A percentile compares a stretch with the other conserved stretches of the same genome.
phyloP scores from a whole-genome alignment of 1,140 invertebrate genomes.

The Hyposmocoma kahamanoa region DNA sequence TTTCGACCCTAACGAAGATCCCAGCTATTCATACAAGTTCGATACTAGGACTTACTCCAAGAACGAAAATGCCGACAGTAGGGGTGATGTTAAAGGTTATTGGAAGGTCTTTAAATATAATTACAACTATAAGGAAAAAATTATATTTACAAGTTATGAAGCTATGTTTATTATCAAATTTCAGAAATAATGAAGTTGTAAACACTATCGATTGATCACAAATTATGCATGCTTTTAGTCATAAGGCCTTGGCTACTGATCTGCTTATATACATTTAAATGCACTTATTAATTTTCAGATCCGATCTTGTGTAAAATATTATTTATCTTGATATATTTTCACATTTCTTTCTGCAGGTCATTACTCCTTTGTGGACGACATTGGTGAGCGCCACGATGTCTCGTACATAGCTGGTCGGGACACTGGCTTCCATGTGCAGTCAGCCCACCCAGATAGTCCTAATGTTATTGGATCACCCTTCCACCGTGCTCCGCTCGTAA shows the following conservation, averaged over 20 bases:
- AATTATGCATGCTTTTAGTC: no score
- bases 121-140: no score
- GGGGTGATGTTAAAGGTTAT: constrained; percentile 75
- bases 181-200: no score
- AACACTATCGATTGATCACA: no score
- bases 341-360: constrained; percentile 58
- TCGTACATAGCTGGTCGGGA: constrained; percentile 81
- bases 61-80: constrained; percentile 77
- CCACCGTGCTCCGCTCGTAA: constrained; percentile 69
- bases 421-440: constrained; percentile 82
- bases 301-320: no score
- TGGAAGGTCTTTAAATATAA: no score
- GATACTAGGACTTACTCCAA: constrained; percentile 78
- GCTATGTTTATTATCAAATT: no score
- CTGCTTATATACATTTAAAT: no score
- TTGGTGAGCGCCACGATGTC: constrained; percentile 81
- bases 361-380: constrained; percentile 81
- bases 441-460: constrained; percentile 78
- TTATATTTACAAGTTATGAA: no score
- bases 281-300: no score
- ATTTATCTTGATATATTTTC: background rate
- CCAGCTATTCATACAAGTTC: constrained; percentile 80
- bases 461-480: constrained; percentile 73
- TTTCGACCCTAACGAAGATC: constrained; percentile 82
- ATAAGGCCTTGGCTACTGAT: no score